These are phyloP conservation scores for Ennomos erosarius DNA, from an alignment of 2,888 invertebrate genomes.

Conservation along the genomic window DNA sequence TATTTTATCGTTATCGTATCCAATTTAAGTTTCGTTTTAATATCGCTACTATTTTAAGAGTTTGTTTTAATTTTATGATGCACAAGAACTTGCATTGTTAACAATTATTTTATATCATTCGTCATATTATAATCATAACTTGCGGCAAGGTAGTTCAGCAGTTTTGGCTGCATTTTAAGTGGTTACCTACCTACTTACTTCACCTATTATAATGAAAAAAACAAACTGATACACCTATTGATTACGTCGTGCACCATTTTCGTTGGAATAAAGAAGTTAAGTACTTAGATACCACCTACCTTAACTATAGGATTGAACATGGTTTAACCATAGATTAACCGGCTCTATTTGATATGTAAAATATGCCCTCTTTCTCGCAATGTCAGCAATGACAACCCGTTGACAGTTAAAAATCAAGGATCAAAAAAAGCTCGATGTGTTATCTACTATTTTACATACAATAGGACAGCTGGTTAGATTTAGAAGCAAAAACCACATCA, in stretches of 20 bases:
- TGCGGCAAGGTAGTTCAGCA: background rate
- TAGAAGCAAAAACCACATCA: slow-evolving; percentile 1
- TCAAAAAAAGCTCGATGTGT: background rate
- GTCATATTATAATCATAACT: background rate
- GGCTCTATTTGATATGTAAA: background rate
- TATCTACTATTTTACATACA: slow-evolving; percentile 21
- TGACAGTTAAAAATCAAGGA: slow-evolving; percentile 22
- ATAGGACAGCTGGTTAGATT: background rate
- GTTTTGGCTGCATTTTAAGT: background rate
- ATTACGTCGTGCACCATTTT: too few relatives aligned
- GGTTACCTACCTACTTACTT: too few relatives aligned
- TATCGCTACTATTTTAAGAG: background rate
- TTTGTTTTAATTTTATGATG: background rate
- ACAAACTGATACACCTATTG: too few relatives aligned
- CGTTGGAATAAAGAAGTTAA: too few relatives aligned
- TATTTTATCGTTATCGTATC: too few relatives aligned
- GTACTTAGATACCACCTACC: too few relatives aligned
- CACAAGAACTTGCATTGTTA: slow-evolving; percentile 1
- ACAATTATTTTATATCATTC: slow-evolving; percentile 2
- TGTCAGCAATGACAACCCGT: slow-evolving; percentile 14
- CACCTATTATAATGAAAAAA: background rate
- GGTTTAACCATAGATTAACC: background rate
- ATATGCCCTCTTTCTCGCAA: slow-evolving; percentile 5
- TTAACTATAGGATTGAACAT: too few relatives aligned
- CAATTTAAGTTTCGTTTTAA: background rate